Percentiles rank a stretch among this genome's conserved stretches.
Conservation (phyloP, 2,113 vertebrate species). For the Carassius carassius region DNA sequence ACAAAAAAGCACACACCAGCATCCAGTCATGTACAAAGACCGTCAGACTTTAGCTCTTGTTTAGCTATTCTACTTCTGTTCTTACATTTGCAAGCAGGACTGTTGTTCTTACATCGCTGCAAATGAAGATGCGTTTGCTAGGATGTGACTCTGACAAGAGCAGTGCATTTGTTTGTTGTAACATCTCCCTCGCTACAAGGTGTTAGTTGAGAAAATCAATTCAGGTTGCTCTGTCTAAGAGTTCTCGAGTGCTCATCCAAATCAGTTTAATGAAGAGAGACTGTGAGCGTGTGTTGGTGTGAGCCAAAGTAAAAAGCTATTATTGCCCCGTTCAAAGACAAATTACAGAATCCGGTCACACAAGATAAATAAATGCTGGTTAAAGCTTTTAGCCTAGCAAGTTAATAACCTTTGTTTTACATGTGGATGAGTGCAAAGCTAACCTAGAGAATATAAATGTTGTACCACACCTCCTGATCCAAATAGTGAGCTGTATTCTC, state of each 20-base stretch:
- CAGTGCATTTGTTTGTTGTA: conserved; percentile 44
- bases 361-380: conserved; percentile 81
- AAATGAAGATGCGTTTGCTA: conserved; percentile 17
- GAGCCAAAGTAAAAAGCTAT: conserved; percentile 58
- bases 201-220: conserved; percentile 40
- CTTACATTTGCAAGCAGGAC: background rate
- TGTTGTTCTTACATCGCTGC: conserved; percentile 15
- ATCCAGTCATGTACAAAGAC: background rate
- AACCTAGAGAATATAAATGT: conserved; percentile 70
- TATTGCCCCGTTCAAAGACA: conserved; percentile 75
- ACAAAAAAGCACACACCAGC: background rate
- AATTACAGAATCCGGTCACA: conserved; percentile 79
- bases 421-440: conserved; percentile 53
- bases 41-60: background rate
- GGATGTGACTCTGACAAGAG: conserved; percentile 34
- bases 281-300: conserved; percentile 3
- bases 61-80: background rate
- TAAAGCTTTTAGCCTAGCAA: conserved; percentile 76
- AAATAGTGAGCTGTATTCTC: conserved; percentile 85
- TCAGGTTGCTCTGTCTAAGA: conserved; percentile 28
- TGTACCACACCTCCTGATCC: conserved; percentile 85
- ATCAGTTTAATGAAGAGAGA: conserved; percentile 43
- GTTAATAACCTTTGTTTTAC: conserved; percentile 35
- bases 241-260: conserved; percentile 44
- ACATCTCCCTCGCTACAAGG: conserved; percentile 17